Conservation (phyloP, 2,888 invertebrate genomes). For the Bellardia pandia region DNA sequence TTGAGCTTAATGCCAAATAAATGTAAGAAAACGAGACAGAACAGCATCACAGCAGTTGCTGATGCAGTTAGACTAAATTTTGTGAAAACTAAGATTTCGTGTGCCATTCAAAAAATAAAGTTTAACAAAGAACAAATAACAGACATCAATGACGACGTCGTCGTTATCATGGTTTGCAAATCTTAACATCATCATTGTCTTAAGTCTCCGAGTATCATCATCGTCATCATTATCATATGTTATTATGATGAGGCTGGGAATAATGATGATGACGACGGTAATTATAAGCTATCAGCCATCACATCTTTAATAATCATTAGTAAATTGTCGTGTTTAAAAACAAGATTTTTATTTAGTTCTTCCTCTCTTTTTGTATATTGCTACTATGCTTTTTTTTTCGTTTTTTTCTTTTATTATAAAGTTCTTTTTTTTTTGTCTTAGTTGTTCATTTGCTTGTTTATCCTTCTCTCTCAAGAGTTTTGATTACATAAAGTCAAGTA, state of each 20-base stretch:
- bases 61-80: constrained; percentile 10
- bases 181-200: constrained; percentile 26
- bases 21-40: constrained; percentile 52
- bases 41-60: constrained; percentile 23
- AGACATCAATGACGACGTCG: constrained; percentile 15
- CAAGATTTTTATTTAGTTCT: constrained; percentile 26
- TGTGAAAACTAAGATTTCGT: constrained; percentile 37
- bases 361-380: constrained; percentile 7
- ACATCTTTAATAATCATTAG: constrained; percentile 58
- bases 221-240: background rate
- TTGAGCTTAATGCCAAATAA: constrained; percentile 66
- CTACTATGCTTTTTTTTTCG: background rate
- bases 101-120: constrained; percentile 10
- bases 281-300: constrained; percentile 52
- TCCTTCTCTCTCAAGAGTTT: constrained; percentile 10
- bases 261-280: constrained; percentile 32
- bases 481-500: constrained; percentile 40
- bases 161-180: constrained; percentile 16
- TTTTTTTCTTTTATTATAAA: constrained; percentile 13
- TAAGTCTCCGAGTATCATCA: background rate
- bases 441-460: constrained; percentile 6
- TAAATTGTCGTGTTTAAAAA: constrained; percentile 50
- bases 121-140: constrained; percentile 6
- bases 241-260: background rate
- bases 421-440: background rate